Evolutionary conservation across 2,113 vertebrate species (phyloP).

Genomic region (Nycticebus coucang): DNA sequence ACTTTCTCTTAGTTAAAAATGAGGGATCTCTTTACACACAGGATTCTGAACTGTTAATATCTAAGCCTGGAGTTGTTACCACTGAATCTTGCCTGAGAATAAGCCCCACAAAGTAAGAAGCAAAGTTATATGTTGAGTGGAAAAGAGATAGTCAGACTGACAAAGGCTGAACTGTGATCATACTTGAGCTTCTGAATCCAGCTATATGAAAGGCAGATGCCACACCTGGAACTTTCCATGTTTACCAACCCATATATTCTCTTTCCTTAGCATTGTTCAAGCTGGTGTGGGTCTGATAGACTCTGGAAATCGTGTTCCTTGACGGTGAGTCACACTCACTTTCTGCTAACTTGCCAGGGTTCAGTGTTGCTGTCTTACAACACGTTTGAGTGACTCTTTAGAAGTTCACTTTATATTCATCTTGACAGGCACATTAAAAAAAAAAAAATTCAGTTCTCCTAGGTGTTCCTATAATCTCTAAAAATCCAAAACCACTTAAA

Average conservation of each 20-base stretch:
- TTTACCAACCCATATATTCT: not conserved
- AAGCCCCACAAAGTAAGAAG: not conserved
- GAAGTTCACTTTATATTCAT: not conserved
- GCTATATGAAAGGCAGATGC: not conserved
- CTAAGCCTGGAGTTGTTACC: not conserved
- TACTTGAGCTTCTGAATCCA: not conserved
- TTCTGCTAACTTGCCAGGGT: not conserved
- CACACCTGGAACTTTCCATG: not conserved
- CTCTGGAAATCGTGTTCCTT: not conserved
- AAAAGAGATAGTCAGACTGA: not conserved
- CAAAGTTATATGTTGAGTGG: not conserved
- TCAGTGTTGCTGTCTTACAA: not conserved
- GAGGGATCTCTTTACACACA: not conserved
- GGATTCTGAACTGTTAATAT: not conserved
- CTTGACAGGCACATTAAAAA: not conserved
- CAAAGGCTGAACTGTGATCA: not conserved
- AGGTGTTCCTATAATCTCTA: not conserved
- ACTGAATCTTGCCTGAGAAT: not conserved
- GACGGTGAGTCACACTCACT: not conserved
- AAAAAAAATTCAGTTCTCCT: not conserved
- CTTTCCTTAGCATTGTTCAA: not conserved
- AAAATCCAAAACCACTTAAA: not conserved
- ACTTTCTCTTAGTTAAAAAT: not conserved
- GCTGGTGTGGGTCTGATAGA: accelerated
- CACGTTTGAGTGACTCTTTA: not conserved